Evolutionary conservation across 1,140 invertebrate genomes (phyloP).

Genomic region (Trinorchestia longiramus): DNA sequence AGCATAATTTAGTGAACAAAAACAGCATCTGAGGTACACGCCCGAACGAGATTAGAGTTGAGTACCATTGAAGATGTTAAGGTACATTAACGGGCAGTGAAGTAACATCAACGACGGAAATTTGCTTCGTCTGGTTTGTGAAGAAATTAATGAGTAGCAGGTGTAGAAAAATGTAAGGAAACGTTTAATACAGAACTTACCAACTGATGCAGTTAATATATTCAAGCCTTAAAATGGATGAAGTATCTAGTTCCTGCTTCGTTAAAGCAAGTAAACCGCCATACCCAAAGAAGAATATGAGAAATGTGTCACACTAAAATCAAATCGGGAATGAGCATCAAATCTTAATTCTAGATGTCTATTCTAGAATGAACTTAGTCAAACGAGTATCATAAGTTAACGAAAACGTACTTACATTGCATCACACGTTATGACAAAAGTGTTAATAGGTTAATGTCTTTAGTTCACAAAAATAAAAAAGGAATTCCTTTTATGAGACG

Average conservation of each 20-base stretch:
- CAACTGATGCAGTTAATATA: not conserved
- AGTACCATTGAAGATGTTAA: not conserved
- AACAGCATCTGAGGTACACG: not conserved
- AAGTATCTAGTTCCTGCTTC: not conserved
- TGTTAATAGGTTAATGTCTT: not conserved
- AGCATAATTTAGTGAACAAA: not conserved
- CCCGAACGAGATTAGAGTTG: not conserved
- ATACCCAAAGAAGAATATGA: too few species aligned
- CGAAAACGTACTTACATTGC: not conserved
- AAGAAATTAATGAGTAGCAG: not conserved
- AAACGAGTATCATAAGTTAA: too few species aligned
- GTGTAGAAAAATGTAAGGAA: not conserved
- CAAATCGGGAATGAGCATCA: too few species aligned
- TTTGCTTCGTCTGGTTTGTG: not conserved
- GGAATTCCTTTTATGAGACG: not conserved
- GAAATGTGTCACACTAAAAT: too few species aligned
- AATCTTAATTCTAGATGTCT: too few species aligned
- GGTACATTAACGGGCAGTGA: conserved; percentile 2
- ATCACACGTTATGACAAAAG: not conserved
- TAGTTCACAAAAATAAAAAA: not conserved
- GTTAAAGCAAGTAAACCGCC: not conserved
- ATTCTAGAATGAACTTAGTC: too few species aligned
- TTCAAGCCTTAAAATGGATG: not conserved
- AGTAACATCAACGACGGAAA: not conserved
- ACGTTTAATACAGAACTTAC: not conserved